phyloP scores from a whole-genome alignment of 2,888 invertebrate species.

The Melipona bicolor region DNA sequence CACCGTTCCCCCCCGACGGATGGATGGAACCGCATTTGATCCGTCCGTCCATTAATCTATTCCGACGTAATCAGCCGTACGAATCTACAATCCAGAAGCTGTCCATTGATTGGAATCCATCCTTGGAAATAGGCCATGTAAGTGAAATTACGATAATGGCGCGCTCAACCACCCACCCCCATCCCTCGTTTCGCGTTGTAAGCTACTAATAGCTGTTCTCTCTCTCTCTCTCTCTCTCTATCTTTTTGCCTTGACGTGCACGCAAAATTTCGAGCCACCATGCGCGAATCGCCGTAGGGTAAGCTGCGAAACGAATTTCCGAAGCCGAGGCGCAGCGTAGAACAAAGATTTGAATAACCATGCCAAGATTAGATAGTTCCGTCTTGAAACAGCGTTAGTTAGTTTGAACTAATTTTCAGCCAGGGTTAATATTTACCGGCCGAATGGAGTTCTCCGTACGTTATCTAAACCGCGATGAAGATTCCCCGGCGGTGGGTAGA shows the following conservation, averaged over 20 bases:
- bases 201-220: not conserved
- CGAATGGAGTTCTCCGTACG: slow-evolving; percentile 6
- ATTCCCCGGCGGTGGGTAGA: not conserved
- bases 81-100: slow-evolving; percentile 10
- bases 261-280: not conserved
- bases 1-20: not conserved
- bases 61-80: slow-evolving; percentile 30
- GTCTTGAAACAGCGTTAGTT: not conserved
- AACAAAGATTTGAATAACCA: slow-evolving; percentile 18
- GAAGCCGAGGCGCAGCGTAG: not conserved
- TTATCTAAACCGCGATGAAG: slow-evolving; percentile 12
- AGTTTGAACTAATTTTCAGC: slow-evolving; percentile 21
- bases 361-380: not conserved
- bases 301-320: not conserved
- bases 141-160: slow-evolving; percentile 29
- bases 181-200: not conserved
- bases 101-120: slow-evolving; percentile 5
- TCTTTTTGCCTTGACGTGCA: not conserved
- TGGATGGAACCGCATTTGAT: slow-evolving; percentile 11
- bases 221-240: not conserved
- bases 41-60: slow-evolving; percentile 31
- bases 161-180: not conserved
- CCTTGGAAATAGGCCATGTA: slow-evolving; percentile 19
- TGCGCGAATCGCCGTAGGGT: no score
- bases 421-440: slow-evolving; percentile 35